Evolutionary conservation across 2,888 invertebrate species (phyloP).

Genomic region (Tipula lateralis): DNA sequence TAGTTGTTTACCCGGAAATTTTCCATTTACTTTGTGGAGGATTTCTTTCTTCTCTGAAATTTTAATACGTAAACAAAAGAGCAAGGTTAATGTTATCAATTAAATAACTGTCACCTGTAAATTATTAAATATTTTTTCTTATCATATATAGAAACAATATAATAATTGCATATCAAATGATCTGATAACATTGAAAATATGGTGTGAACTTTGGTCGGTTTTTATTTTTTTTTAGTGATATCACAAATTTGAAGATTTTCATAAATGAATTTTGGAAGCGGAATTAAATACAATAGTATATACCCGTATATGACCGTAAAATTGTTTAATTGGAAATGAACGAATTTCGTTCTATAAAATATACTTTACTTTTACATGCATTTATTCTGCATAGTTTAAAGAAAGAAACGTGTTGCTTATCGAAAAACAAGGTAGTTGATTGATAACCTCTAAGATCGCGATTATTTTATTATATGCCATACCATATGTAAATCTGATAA

Average conservation of each 20-base stretch:
- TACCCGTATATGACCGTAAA: neutral
- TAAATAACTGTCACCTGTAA: neutral
- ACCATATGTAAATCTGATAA: neutral
- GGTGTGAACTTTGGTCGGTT: neutral
- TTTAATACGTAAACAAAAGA: too few species aligned
- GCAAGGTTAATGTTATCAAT: neutral
- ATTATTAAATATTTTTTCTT: neutral
- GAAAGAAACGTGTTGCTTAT: neutral
- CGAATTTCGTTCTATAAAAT: neutral
- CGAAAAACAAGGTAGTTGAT: neutral
- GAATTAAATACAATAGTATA: neutral
- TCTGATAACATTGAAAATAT: neutral
- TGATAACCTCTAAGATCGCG: neutral
- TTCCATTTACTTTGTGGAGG: constrained; percentile 76
- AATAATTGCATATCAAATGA: neutral
- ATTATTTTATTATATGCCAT: neutral
- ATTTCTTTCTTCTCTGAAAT: constrained; percentile 82
- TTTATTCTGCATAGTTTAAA: neutral
- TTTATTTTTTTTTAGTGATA: neutral
- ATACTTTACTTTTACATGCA: too few species aligned
- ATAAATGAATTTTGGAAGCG: neutral
- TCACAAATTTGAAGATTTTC: neutral
- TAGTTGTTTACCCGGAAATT: constrained; percentile 75
- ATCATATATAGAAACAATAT: neutral
- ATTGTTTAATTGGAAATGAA: neutral